These are phyloP conservation scores for Hemithea aestivaria DNA, from an alignment of 2,888 invertebrate genomes.

Conservation along the genomic window DNA sequence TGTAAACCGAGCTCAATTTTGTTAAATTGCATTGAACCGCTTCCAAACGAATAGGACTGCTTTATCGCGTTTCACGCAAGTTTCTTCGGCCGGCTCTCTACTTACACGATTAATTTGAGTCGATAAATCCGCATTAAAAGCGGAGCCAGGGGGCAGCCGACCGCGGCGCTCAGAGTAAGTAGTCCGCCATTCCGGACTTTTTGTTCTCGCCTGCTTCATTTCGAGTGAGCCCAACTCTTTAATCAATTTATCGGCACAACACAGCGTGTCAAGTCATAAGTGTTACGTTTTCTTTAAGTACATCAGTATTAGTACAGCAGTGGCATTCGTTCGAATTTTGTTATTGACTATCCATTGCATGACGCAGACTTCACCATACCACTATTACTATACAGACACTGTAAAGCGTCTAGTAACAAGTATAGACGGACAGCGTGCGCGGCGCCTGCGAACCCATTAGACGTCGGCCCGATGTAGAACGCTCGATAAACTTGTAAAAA, in stretches of 20 bases:
- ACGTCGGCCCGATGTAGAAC: conserved; percentile 73
- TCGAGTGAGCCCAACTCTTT: conserved; percentile 44
- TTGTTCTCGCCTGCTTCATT: conserved; percentile 55
- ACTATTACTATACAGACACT: no score
- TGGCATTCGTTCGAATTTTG: no score
- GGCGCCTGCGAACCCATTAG: conserved; percentile 75
- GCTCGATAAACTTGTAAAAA: conserved; percentile 79
- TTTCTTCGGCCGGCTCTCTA: conserved; percentile 65
- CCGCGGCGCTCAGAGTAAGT: conserved; percentile 65
- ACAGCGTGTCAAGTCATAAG: conserved; percentile 25
- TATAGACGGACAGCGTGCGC: conserved; percentile 70
- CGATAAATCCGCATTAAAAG: conserved; percentile 77
- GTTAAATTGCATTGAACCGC: conserved; percentile 57
- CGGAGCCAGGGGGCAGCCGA: conserved; percentile 62
- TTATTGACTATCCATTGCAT: no score
- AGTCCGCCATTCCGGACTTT: conserved; percentile 57
- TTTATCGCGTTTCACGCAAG: conserved; percentile 73
- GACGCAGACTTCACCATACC: no score
- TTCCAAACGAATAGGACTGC: conserved; percentile 57
- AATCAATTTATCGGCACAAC: conserved; percentile 37
- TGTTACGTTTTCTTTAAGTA: conserved; percentile 29
- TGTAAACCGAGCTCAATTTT: conserved; percentile 49
- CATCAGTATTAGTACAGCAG: no score
- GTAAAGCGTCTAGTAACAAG: conserved; percentile 35
- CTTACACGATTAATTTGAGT: conserved; percentile 78